Evolutionary conservation across 2,888 invertebrate species (phyloP).

Genomic region (Argyresthia goedartella): DNA sequence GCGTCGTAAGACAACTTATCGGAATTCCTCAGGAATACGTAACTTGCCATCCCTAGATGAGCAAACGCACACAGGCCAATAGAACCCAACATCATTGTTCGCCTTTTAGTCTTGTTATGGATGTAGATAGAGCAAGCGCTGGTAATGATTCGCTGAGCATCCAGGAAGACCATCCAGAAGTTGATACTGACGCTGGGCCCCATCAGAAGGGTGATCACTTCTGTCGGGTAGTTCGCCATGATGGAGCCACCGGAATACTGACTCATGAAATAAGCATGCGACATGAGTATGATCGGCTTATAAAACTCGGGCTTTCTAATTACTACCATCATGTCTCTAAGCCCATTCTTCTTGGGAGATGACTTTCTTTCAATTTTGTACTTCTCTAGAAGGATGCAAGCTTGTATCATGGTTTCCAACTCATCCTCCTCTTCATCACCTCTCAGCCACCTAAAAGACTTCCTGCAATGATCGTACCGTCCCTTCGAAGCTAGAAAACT

Average conservation of each 20-base stretch:
- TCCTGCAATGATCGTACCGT: slow-evolving; percentile 60
- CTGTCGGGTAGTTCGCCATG: slow-evolving; percentile 75
- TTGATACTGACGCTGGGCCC: slow-evolving; percentile 71
- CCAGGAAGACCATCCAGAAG: slow-evolving; percentile 74
- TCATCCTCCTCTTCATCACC: slow-evolving; percentile 56
- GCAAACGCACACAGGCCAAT: slow-evolving; percentile 67
- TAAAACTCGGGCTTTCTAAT: slow-evolving; percentile 57
- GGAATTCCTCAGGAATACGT: slow-evolving; percentile 33
- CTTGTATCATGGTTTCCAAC: slow-evolving; percentile 37
- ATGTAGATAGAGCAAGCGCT: slow-evolving; percentile 71
- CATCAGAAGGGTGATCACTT: slow-evolving; percentile 67
- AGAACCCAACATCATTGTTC: slow-evolving; percentile 71
- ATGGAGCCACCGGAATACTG: slow-evolving; percentile 78
- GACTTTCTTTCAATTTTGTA: slow-evolving; percentile 17
- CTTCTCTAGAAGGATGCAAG: slow-evolving; percentile 23
- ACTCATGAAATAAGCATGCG: slow-evolving; percentile 70
- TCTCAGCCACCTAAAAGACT: slow-evolving; percentile 68
- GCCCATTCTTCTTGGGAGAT: not conserved
- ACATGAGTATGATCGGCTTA: slow-evolving; percentile 69
- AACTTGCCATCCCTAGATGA: slow-evolving; percentile 61
- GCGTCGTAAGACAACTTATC: slow-evolving; percentile 28
- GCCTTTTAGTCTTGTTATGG: slow-evolving; percentile 68
- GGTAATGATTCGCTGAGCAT: slow-evolving; percentile 69
- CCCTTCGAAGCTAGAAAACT: slow-evolving; percentile 73
- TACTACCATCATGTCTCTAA: slow-evolving; percentile 19